Evolutionary conservation across 1,140 invertebrate genomes (phyloP).

Genomic region (Ephestia elutella): DNA sequence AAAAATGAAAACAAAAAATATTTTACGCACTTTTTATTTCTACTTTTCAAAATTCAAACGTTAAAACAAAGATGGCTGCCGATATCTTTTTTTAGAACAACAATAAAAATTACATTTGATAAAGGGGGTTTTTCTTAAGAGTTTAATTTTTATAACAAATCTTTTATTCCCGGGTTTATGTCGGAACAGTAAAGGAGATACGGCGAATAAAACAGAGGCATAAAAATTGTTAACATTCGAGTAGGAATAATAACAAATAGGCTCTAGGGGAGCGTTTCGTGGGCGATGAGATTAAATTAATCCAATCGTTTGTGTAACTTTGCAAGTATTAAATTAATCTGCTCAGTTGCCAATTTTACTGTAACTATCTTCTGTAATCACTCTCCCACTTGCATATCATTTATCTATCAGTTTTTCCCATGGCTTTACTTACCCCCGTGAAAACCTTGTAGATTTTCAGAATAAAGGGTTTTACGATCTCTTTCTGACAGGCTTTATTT

Average conservation of each 20-base stretch:
- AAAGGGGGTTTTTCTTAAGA: slow-evolving; percentile 49
- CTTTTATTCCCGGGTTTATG: slow-evolving; percentile 54
- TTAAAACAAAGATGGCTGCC: slow-evolving; percentile 49
- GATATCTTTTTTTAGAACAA: slow-evolving; percentile 45
- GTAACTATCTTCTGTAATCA: too few relatives aligned
- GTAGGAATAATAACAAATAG: slow-evolving; percentile 47
- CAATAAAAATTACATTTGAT: slow-evolving; percentile 61
- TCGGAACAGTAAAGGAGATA: slow-evolving; percentile 45
- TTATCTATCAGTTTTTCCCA: too few relatives aligned
- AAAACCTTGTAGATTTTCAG: too few relatives aligned
- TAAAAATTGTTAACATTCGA: slow-evolving; percentile 45
- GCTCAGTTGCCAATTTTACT: too few relatives aligned
- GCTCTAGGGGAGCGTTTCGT: slow-evolving; percentile 7
- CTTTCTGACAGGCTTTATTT: too few relatives aligned
- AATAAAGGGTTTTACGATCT: too few relatives aligned
- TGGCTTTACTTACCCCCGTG: too few relatives aligned
- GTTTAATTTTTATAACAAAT: slow-evolving; percentile 64
- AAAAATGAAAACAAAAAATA: slow-evolving; percentile 40
- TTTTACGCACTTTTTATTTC: slow-evolving; percentile 50
- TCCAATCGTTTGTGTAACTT: not conserved
- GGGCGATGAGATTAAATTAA: not conserved
- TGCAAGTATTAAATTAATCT: not conserved
- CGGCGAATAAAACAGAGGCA: slow-evolving; percentile 38
- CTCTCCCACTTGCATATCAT: too few relatives aligned
- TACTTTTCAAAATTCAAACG: slow-evolving; percentile 55